Evolutionary conservation across 2,888 invertebrate species (phyloP).

Genomic region (Orthosia gothica): DNA sequence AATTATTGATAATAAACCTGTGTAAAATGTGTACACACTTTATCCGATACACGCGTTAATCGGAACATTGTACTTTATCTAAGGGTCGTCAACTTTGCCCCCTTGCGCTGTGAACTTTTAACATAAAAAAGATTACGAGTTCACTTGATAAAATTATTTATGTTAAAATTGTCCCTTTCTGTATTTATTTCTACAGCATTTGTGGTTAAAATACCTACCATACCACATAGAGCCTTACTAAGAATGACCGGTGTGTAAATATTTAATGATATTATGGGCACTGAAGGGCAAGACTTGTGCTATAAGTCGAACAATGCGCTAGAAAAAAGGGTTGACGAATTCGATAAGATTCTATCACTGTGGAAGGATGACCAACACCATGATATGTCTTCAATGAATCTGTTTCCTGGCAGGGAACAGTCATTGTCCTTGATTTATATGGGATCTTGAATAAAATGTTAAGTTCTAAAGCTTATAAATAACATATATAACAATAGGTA

Average conservation of each 20-base stretch:
- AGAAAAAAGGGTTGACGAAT: not conserved
- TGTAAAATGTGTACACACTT: not conserved
- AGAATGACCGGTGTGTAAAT: constrained; percentile 2
- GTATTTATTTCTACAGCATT: not conserved
- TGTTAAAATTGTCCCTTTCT: not conserved
- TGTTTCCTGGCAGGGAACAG: too few species aligned
- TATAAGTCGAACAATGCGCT: not conserved
- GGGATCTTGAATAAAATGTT: too few species aligned
- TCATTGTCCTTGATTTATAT: too few species aligned
- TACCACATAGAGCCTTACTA: not conserved
- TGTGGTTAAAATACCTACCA: not conserved
- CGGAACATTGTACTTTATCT: constrained; percentile 33
- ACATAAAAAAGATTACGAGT: constrained; percentile 18
- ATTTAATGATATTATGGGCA: not conserved
- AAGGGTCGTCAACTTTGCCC: constrained; percentile 26
- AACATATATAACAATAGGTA: too few species aligned
- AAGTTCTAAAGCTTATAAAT: not conserved
- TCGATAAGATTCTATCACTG: not conserved
- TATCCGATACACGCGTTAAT: constrained; percentile 1
- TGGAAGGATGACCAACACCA: not conserved
- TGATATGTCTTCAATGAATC: too few species aligned
- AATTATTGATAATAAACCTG: not conserved
- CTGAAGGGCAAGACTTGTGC: not conserved
- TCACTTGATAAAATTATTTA: constrained; percentile 10
- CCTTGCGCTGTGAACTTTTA: constrained; percentile 6